Evolutionary conservation across 2,113 vertebrate species (phyloP).

Genomic region (Pachyramphus minor): DNA sequence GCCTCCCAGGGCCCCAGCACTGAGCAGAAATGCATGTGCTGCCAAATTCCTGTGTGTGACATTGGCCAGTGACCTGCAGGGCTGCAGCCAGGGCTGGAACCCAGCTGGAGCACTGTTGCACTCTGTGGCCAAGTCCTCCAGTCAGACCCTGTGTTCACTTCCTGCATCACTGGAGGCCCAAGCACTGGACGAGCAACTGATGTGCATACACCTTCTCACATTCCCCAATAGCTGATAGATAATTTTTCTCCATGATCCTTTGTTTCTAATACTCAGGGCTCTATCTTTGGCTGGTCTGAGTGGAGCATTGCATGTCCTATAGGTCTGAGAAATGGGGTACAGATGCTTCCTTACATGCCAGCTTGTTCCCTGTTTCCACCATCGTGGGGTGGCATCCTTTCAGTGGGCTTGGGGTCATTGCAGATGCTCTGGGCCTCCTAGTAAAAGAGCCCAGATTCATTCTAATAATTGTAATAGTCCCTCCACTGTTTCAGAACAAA

Average conservation of each 20-base stretch:
- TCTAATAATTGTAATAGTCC: neutral
- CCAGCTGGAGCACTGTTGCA: neutral
- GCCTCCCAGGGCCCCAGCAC: accelerated
- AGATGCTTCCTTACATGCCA: neutral
- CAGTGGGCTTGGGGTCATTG: neutral
- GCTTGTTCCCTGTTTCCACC: neutral
- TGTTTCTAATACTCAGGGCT: neutral
- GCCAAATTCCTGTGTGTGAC: neutral
- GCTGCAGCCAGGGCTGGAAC: neutral
- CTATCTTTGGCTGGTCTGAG: neutral
- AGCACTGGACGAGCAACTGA: accelerated
- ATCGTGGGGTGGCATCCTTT: accelerated
- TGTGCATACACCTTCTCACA: neutral
- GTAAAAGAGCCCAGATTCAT: neutral
- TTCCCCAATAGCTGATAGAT: neutral
- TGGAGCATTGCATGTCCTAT: neutral
- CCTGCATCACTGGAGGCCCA: neutral
- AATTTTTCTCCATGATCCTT: neutral
- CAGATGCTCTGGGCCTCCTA: neutral
- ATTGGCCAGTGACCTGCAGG: accelerated
- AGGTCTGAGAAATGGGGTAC: neutral
- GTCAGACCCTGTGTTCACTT: accelerated
- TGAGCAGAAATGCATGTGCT: neutral
- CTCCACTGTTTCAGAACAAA: neutral
- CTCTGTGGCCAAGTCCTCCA: neutral